Evolutionary conservation across 1,140 invertebrate species (phyloP).

Genomic region (Archivesica marissinica): DNA sequence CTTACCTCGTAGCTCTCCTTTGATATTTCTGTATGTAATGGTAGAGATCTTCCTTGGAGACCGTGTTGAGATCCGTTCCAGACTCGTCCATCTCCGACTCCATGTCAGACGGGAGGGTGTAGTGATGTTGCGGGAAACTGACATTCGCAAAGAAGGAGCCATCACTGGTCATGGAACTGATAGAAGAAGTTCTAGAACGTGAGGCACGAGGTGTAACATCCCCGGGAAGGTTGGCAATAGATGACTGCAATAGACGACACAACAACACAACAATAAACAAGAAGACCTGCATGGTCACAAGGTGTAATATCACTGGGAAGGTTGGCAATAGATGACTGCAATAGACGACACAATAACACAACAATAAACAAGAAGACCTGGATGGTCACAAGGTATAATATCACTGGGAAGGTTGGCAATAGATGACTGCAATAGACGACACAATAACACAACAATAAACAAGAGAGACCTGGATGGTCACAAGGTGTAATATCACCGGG

Average conservation of each 20-base stretch:
- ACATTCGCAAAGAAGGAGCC: conserved; percentile 74
- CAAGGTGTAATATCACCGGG: too few relatives aligned
- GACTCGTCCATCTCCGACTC: conserved; percentile 83
- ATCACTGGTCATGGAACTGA: conserved; percentile 80
- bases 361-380: too few relatives aligned
- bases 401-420: too few relatives aligned
- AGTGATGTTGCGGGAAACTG: conserved; percentile 71
- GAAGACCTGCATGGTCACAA: conserved; percentile 70
- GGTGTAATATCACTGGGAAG: conserved; percentile 74
- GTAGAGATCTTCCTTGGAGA: conserved; percentile 82
- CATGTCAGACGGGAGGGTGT: conserved; percentile 80
- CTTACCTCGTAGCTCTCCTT: conserved; percentile 64
- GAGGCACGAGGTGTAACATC: conserved; percentile 73
- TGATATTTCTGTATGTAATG: conserved; percentile 79
- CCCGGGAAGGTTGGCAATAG: conserved; percentile 55
- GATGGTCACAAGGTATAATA: too few relatives aligned
- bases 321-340: conserved; percentile 11
- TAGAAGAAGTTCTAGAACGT: conserved; percentile 77
- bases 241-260: conserved; percentile 32
- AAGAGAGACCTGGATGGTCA: too few relatives aligned
- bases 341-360: too few relatives aligned
- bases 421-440: too few relatives aligned
- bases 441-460: too few relatives aligned
- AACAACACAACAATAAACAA: too few relatives aligned
- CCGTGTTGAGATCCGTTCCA: conserved; percentile 71